These are phyloP conservation scores for Cheilosia grossa DNA, from an alignment of 2,888 invertebrate genomes.

Conservation along the genomic window DNA sequence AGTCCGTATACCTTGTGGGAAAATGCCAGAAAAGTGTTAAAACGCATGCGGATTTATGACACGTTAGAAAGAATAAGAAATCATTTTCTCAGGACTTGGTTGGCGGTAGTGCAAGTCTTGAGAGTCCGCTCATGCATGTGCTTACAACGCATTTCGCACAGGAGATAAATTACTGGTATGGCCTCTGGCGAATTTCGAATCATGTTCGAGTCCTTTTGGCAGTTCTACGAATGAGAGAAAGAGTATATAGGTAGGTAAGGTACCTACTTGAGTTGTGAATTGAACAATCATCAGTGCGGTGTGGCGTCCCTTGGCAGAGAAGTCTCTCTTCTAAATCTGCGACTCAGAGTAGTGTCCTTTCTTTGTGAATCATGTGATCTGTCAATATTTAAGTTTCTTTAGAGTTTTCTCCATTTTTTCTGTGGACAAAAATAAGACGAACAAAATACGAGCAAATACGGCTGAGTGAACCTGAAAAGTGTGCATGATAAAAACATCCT, in stretches of 20 bases:
- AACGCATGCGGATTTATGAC: constrained; percentile 69
- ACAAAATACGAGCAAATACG: constrained; percentile 10
- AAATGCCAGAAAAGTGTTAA: constrained; percentile 66
- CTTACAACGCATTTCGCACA: constrained; percentile 23
- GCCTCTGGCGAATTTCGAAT: constrained; percentile 64
- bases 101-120: not conserved
- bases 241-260: not conserved
- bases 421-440: not conserved
- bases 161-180: constrained; percentile 28
- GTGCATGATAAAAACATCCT: constrained; percentile 33
- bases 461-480: constrained; percentile 54
- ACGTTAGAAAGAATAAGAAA: constrained; percentile 37
- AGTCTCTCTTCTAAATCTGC: constrained; percentile 6
- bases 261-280: constrained; percentile 23
- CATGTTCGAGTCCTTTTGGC: constrained; percentile 42
- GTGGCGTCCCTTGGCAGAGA: constrained; percentile 5
- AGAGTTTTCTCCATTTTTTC: constrained; percentile 15
- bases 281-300: constrained; percentile 50
- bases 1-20: constrained; percentile 48
- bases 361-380: constrained; percentile 64
- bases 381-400: constrained; percentile 69
- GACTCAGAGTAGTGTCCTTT: constrained; percentile 46
- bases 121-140: constrained; percentile 58
- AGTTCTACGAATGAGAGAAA: constrained; percentile 30
- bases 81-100: constrained; percentile 64